Evolutionary conservation across 2,113 vertebrate genomes (phyloP).

Genomic region (Aythya baeri): DNA sequence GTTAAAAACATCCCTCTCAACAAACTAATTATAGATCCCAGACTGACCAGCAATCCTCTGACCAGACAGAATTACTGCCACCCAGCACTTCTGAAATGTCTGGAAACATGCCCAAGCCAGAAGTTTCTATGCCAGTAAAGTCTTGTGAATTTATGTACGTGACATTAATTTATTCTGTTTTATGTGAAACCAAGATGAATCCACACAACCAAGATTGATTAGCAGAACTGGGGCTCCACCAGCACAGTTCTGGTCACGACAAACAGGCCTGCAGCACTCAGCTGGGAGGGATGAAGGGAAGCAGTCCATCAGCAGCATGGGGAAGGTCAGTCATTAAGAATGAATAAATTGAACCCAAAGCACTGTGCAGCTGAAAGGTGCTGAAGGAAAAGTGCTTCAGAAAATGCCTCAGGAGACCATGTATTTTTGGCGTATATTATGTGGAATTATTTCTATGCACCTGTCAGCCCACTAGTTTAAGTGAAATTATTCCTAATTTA

Average conservation of each 20-base stretch:
- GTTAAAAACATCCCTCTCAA: background rate
- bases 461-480: background rate
- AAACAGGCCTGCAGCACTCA: background rate
- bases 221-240: background rate
- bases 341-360: background rate
- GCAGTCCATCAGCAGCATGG: background rate
- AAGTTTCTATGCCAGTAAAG: rapidly evolving
- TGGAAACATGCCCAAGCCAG: background rate
- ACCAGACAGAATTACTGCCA: background rate
- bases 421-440: background rate
- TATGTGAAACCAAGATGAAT: background rate
- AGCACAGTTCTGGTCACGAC: background rate
- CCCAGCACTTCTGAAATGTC: background rate
- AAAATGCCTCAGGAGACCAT: background rate
- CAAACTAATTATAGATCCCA: background rate
- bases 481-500: background rate
- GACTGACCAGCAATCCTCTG: background rate
- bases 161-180: background rate
- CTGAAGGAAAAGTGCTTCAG: background rate
- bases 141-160: rapidly evolving
- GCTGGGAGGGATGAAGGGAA: background rate
- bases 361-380: background rate
- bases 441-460: background rate
- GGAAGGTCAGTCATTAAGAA: background rate
- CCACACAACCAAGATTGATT: background rate